phyloP scores from a whole-genome alignment of 2,888 invertebrate genomes.

The Aphodius sticticus region DNA sequence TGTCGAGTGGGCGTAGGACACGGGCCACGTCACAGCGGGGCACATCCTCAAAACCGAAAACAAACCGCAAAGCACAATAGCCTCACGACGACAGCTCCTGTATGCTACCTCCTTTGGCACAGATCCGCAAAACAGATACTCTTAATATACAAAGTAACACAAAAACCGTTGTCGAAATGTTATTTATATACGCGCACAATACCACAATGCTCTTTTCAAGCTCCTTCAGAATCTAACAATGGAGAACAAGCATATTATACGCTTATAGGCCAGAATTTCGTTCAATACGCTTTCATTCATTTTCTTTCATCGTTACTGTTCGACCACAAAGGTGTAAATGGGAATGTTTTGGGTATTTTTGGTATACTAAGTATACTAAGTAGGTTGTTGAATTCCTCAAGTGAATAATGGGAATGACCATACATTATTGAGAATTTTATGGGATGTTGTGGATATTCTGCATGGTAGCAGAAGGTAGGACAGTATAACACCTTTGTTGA shows the following conservation, averaged over 20 bases:
- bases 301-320: slow-evolving; percentile 34
- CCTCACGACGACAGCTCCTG: slow-evolving; percentile 38
- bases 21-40: slow-evolving; percentile 53
- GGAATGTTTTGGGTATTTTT: slow-evolving; percentile 39
- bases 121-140: slow-evolving; percentile 53
- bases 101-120: slow-evolving; percentile 41
- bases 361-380: slow-evolving; percentile 11
- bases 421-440: not conserved
- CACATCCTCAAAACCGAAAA: slow-evolving; percentile 52
- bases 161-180: not conserved
- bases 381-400: slow-evolving; percentile 12
- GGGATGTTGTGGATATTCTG: slow-evolving; percentile 9
- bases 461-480: not conserved
- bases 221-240: slow-evolving; percentile 48
- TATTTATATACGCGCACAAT: slow-evolving; percentile 44
- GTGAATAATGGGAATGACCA: not conserved
- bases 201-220: slow-evolving; percentile 55
- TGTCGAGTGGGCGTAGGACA: slow-evolving; percentile 43
- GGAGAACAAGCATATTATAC: slow-evolving; percentile 52
- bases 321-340: slow-evolving; percentile 40
- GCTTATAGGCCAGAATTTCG: slow-evolving; percentile 41
- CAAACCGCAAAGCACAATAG: slow-evolving; percentile 50
- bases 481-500: slow-evolving; percentile 19
- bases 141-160: slow-evolving; percentile 50
- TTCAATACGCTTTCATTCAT: slow-evolving; percentile 39